These are phyloP conservation scores for Neolamprologus modestus DNA, from an alignment of 2,113 vertebrate species.

Conservation along the genomic window DNA sequence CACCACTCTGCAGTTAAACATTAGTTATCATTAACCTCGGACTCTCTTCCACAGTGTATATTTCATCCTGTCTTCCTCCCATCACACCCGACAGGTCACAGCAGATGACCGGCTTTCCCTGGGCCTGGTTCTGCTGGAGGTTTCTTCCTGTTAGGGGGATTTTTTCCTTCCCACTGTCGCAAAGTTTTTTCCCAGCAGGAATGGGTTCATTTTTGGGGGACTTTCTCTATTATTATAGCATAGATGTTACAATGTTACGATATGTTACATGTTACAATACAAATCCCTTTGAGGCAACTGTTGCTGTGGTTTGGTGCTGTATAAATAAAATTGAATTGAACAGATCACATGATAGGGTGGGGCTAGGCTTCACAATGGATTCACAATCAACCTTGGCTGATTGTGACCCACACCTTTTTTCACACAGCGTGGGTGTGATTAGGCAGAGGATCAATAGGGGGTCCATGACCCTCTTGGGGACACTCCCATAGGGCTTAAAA, in stretches of 20 bases:
- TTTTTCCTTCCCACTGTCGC: neutral
- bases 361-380: neutral
- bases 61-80: neutral
- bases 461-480: neutral
- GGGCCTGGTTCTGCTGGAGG: neutral
- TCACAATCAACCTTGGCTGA: neutral
- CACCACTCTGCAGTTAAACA: neutral
- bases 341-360: neutral
- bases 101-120: neutral
- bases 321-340: neutral
- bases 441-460: neutral
- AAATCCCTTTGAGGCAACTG: neutral
- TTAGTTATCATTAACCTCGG: neutral
- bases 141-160: neutral
- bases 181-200: neutral
- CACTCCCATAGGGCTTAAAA: neutral
- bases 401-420: neutral
- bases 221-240: neutral
- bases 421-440: neutral
- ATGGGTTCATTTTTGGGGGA: neutral
- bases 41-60: neutral
- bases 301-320: neutral
- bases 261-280: neutral
- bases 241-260: neutral
- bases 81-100: neutral